phyloP scores from a whole-genome alignment of 1,140 invertebrate genomes.

The Hesperophylax magnus region DNA sequence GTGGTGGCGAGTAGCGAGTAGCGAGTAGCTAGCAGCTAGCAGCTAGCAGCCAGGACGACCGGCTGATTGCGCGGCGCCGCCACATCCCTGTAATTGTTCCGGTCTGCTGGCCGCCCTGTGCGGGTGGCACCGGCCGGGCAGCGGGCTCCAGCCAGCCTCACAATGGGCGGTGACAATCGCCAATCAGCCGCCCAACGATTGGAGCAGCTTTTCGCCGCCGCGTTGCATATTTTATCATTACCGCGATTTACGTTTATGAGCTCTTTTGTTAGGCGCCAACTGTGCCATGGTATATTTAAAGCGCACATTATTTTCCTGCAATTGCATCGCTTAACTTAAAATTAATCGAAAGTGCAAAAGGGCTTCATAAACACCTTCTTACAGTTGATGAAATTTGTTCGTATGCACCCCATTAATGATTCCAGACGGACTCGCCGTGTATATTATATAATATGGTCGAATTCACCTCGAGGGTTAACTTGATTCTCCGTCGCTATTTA shows the following conservation, averaged over 20 bases:
- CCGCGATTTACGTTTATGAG: slow-evolving; percentile 25
- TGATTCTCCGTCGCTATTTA: not conserved
- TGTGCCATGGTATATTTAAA: not conserved
- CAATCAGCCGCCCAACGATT: slow-evolving; percentile 39
- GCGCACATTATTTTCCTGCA: not conserved
- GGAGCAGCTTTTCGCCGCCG: slow-evolving; percentile 36
- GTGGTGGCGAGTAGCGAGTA: not conserved
- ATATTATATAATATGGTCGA: not conserved
- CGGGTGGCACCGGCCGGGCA: not conserved
- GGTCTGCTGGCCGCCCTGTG: not conserved
- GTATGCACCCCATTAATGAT: not conserved
- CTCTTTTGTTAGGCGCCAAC: slow-evolving; percentile 23
- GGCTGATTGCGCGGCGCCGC: not conserved
- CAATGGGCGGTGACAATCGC: slow-evolving; percentile 28
- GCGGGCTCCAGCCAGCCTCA: not conserved
- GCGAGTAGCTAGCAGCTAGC: not conserved
- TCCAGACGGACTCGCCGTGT: not conserved
- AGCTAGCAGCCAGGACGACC: not conserved
- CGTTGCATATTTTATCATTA: slow-evolving; percentile 37
- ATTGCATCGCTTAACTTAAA: not conserved
- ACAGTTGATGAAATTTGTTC: not conserved
- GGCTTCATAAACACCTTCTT: not conserved
- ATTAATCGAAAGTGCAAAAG: not conserved
- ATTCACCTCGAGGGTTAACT: not conserved
- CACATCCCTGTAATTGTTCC: slow-evolving; percentile 1